These are phyloP conservation scores for Psix sp. DNA, from an alignment of 1,140 invertebrate genomes.

Conservation along the genomic window DNA sequence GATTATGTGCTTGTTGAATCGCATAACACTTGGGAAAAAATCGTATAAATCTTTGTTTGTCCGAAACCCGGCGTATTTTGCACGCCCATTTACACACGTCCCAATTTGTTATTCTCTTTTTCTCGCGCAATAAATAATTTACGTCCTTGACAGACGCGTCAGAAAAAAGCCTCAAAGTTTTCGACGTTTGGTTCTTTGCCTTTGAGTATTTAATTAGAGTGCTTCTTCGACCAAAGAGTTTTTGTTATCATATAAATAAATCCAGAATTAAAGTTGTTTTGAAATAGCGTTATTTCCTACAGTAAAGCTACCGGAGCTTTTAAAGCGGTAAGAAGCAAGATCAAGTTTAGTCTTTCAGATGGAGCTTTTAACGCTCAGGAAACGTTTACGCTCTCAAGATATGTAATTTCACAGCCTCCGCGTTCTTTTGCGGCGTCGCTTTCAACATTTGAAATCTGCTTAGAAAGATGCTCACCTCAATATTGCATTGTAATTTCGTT, in stretches of 20 bases:
- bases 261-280: slow-evolving; percentile 30
- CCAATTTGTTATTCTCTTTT: slow-evolving; percentile 8
- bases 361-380: slow-evolving; percentile 47
- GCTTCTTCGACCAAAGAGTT: neutral
- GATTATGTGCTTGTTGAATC: slow-evolving; percentile 50
- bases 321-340: slow-evolving; percentile 25
- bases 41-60: slow-evolving; percentile 57
- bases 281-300: slow-evolving; percentile 24
- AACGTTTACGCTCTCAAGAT: slow-evolving; percentile 52
- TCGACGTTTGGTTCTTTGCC: neutral
- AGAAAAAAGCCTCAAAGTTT: neutral
- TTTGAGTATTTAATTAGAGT: slow-evolving; percentile 13
- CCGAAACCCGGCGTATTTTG: slow-evolving; percentile 8
- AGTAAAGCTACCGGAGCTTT: slow-evolving; percentile 25
- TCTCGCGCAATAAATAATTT: slow-evolving; percentile 2
- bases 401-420: slow-evolving; percentile 62
- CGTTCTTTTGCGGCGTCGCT: slow-evolving; percentile 17
- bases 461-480: slow-evolving; percentile 41
- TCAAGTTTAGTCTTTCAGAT: slow-evolving; percentile 44
- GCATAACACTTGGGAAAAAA: slow-evolving; percentile 19
- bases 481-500: slow-evolving; percentile 33
- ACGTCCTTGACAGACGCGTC: neutral
- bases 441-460: slow-evolving; percentile 42
- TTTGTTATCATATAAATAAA: slow-evolving; percentile 19
- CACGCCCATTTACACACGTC: slow-evolving; percentile 4